Base-by-base conservation (phyloP, 2,888 invertebrate species). In the Platycheirus rosarum region DNA sequence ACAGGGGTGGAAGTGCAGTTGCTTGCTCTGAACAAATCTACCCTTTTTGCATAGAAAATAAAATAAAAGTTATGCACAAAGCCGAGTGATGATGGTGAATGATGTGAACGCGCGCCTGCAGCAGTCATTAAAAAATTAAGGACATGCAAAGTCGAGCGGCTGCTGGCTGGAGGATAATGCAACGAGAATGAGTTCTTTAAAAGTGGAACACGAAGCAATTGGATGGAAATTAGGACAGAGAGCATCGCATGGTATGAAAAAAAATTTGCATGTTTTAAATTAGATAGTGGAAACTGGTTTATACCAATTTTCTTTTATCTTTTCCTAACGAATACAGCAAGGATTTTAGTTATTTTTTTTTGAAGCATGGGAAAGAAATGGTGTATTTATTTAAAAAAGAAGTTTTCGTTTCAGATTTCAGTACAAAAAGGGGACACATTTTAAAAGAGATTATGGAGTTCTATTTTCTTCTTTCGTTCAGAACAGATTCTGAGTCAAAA, bases 51-150 rank as follows among this genome's bases (percentile, higher is more conserved):
- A 55, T 16, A 44, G 51, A 46, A 63, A 63, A 57, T 20, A 14
- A 57, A 49, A 57, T 20, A 53, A 35, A 46, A 53, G 11, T 32
- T 60, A 60, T n/a, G 23, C 40, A 69, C 44, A 23, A 23, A n/a
- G 16, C 11, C 20, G 68, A 51, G 32, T 53, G 51, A 53, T 40
- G 66, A 68, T 82, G 71, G 57, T 74, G 79, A 75, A 80, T 71
- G 76, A 82, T 82, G 82, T 82, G 82, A 77, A 73, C 37, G 77
- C 76, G 82, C 77, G 82, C 82, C 77, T 82, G 77, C 63, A 82
- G 82, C 82, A 77, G 55, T 71, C 82, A 82, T 82, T 82, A 82
- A 82, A 82, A 82, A 82, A 82, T 82, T 82, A 82, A 82, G 82
- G 82, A 82, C 82, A 82, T 76, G 82, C 82, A 82, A 82, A 82